A percentile compares a stretch with the other conserved stretches of the same genome.
Evolutionary conservation across 2,888 invertebrate genomes (phyloP).

Genomic region (Noctua pronuba): DNA sequence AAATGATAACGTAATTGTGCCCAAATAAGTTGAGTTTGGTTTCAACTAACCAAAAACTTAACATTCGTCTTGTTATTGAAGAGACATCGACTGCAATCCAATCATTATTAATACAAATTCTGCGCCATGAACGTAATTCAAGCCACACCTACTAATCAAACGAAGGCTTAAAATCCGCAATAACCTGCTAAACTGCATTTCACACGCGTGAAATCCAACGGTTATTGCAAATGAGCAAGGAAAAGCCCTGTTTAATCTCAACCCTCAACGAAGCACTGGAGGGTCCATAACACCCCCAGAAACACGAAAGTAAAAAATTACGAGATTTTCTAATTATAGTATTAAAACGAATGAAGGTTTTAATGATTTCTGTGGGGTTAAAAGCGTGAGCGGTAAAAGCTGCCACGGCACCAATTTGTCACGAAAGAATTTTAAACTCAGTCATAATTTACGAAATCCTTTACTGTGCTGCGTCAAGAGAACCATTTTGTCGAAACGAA

Average conservation of each 20-base stretch:
- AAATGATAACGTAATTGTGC: neutral
- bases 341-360: slow-evolving; percentile 49
- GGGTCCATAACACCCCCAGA: slow-evolving; percentile 12
- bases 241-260: slow-evolving; percentile 36
- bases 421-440: slow-evolving; percentile 60
- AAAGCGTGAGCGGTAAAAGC: slow-evolving; percentile 41
- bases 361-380: slow-evolving; percentile 42
- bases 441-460: slow-evolving; percentile 64
- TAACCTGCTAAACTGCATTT: slow-evolving; percentile 24
- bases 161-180: slow-evolving; percentile 5
- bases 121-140: neutral
- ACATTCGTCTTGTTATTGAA: neutral
- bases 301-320: slow-evolving; percentile 40
- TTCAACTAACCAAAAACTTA: neutral
- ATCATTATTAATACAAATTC: neutral
- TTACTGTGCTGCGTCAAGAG: slow-evolving; percentile 32
- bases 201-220: slow-evolving; percentile 31
- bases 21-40: neutral
- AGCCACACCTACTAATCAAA: neutral
- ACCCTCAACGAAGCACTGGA: slow-evolving; percentile 34
- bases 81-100: neutral
- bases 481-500: slow-evolving; percentile 56
- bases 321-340: slow-evolving; percentile 41
- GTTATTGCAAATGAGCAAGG: slow-evolving; percentile 42
- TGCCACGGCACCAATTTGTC: slow-evolving; percentile 51